Conservation (phyloP, 2,888 invertebrate species). For the Terebella lapidaria region DNA sequence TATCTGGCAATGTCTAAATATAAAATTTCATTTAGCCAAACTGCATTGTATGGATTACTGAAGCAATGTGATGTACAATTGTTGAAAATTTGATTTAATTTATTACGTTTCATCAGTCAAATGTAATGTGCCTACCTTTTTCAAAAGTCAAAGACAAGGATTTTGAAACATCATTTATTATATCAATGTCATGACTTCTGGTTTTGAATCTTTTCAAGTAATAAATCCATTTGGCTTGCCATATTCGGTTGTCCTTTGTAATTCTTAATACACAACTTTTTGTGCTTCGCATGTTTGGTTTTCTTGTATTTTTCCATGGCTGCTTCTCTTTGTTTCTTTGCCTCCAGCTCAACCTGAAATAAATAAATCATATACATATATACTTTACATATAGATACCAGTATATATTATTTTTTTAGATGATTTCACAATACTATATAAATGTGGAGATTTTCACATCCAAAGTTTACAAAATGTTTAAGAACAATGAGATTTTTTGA, state of each 20-base stretch:
- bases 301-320: constrained; percentile 6
- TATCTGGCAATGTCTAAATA: too few species aligned
- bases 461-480: background rate
- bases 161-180: too few species aligned
- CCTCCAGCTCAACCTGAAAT: background rate
- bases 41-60: too few species aligned
- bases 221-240: constrained; percentile 12
- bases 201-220: constrained; percentile 15
- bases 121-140: too few species aligned
- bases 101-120: too few species aligned
- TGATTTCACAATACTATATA: background rate
- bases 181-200: background rate
- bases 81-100: too few species aligned
- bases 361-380: too few species aligned
- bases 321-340: constrained; percentile 7
- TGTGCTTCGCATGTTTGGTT: constrained; percentile 9
- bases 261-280: constrained; percentile 10
- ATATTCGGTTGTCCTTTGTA: constrained; percentile 20
- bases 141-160: too few species aligned
- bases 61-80: too few species aligned
- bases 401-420: background rate
- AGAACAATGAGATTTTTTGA: too few species aligned
- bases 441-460: background rate
- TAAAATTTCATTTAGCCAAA: too few species aligned
- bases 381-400: too few species aligned